Evolutionary conservation across 30 jellyfish, hydroid and myxozoan genomes (phyloP).

Genomic region (Turritopsis rubra): DNA sequence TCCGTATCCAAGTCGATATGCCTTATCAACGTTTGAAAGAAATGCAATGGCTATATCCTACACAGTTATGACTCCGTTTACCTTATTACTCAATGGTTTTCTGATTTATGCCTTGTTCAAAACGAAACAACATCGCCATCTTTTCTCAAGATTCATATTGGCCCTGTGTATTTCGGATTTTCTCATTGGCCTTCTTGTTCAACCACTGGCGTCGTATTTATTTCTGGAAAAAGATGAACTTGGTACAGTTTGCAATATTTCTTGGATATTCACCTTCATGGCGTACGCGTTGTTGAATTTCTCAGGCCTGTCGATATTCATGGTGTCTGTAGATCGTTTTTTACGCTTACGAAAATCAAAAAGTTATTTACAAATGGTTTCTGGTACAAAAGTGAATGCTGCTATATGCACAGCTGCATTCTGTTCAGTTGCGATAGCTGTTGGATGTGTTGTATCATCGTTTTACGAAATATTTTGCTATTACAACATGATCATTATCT

Average conservation of each 20-base stretch:
- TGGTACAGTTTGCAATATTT: background rate
- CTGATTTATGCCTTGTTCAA: constrained; percentile 22
- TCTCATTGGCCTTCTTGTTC: constrained; percentile 13
- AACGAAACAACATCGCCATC: constrained; percentile 13
- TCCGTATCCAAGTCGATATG: constrained; percentile 20
- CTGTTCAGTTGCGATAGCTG: constrained; percentile 2
- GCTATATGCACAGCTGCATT: background rate
- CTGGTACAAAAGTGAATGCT: background rate
- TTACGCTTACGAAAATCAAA: background rate
- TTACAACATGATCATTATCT: constrained; percentile 10
- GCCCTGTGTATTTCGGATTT: constrained; percentile 16
- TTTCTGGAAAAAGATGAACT: background rate
- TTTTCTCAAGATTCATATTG: constrained; percentile 11
- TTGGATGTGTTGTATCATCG: background rate
- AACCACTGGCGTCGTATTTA: constrained; percentile 2
- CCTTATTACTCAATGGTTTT: constrained; percentile 11
- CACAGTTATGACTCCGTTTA: constrained; percentile 4
- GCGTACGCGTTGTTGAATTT: constrained; percentile 12
- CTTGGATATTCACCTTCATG: constrained; percentile 8
- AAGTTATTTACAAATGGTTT: background rate
- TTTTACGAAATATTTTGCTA: background rate
- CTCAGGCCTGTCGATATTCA: constrained; percentile 17
- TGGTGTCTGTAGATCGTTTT: constrained; percentile 18
- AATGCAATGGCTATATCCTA: background rate
- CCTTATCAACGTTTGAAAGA: background rate